Evolutionary conservation across 2,888 invertebrate genomes (phyloP).

Genomic region (Hirtodrosophila trivittata): DNA sequence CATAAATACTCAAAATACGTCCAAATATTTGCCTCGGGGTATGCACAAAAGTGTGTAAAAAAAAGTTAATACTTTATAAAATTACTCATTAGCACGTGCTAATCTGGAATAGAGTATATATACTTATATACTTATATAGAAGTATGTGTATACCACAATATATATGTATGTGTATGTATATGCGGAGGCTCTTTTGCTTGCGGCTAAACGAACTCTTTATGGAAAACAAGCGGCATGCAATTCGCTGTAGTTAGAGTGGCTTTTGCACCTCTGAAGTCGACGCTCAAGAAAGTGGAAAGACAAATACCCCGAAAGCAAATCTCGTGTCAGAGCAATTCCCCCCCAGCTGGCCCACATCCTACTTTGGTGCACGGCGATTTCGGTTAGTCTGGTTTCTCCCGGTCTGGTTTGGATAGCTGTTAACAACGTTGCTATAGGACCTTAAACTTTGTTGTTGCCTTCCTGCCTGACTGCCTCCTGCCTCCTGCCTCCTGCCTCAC

Average conservation of each 20-base stretch:
- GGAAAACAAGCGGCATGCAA: slow-evolving; percentile 3
- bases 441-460: slow-evolving; percentile 11
- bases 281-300: slow-evolving; percentile 42
- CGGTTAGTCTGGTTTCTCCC: slow-evolving; percentile 7
- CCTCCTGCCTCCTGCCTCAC: neutral
- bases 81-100: slow-evolving; percentile 79
- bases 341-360: slow-evolving; percentile 1
- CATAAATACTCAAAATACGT: too few species aligned
- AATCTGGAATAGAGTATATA: slow-evolving; percentile 36
- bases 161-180: neutral
- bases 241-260: slow-evolving; percentile 5
- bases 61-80: slow-evolving; percentile 78
- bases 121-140: neutral
- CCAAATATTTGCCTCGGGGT: slow-evolving; percentile 15
- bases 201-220: slow-evolving; percentile 10
- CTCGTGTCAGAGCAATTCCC: slow-evolving; percentile 26
- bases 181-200: neutral
- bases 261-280: slow-evolving; percentile 9
- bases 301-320: slow-evolving; percentile 51
- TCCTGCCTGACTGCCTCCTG: neutral
- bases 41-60: slow-evolving; percentile 49
- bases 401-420: slow-evolving; percentile 16
- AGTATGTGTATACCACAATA: neutral
- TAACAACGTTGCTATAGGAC: slow-evolving; percentile 63
- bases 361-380: slow-evolving; percentile 16